These are phyloP conservation scores for Atlantisia rogersi DNA, from an alignment of 2,113 vertebrate species.

Conservation along the genomic window DNA sequence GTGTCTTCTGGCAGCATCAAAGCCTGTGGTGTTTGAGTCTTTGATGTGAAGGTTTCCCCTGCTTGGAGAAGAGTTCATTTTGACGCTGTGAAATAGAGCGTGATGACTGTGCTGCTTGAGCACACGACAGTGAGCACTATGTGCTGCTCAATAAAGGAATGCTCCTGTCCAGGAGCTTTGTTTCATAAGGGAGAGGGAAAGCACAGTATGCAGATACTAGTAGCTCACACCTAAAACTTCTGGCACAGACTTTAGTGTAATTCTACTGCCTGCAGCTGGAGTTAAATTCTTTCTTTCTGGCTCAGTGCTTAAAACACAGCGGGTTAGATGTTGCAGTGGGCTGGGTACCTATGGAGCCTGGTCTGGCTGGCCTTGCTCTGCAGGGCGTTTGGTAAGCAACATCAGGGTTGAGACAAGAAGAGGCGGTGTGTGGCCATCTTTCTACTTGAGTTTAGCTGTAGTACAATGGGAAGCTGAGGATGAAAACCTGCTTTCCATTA, in stretches of 20 bases:
- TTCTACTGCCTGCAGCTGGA: neutral
- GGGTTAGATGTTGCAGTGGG: neutral
- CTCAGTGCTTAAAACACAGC: neutral
- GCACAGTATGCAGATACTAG: neutral
- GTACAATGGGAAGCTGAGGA: neutral
- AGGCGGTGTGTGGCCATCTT: neutral
- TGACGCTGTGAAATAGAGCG: constrained; percentile 44
- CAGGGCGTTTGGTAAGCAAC: neutral
- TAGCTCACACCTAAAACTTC: neutral
- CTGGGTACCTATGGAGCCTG: neutral
- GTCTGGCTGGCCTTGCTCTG: neutral
- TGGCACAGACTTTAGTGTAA: neutral
- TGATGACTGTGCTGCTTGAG: neutral
- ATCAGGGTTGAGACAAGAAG: neutral
- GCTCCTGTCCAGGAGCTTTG: neutral
- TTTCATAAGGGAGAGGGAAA: neutral
- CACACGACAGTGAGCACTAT: neutral
- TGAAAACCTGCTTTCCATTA: neutral
- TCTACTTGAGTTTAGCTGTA: neutral
- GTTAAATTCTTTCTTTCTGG: neutral
- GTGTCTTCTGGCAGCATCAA: neutral
- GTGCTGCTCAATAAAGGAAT: neutral
- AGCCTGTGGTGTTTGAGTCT: constrained; percentile 23
- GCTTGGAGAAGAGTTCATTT: constrained; percentile 8
- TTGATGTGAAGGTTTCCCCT: constrained; percentile 21